Evolutionary conservation across 2,113 vertebrate species (phyloP).

Genomic region (Rhinolophus ferrumequinum): DNA sequence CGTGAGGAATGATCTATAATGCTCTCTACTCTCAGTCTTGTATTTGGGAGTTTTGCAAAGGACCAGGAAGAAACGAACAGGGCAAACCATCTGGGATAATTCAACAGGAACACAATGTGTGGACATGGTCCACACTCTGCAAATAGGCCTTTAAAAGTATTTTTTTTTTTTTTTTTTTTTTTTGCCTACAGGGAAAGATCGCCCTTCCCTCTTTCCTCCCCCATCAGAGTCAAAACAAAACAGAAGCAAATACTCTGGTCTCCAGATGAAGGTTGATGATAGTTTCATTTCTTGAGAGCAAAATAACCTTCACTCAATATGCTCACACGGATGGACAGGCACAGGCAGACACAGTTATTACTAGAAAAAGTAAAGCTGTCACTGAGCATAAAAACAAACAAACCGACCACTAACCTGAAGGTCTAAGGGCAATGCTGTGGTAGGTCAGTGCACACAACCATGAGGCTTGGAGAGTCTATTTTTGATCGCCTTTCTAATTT

Average conservation of each 20-base stretch:
- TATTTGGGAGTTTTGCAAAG: conserved; percentile 57
- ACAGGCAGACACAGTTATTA: background rate
- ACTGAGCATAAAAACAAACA: background rate
- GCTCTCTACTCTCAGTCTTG: background rate
- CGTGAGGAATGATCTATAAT: conserved; percentile 4
- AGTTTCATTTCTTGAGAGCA: conserved; percentile 13
- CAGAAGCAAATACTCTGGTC: background rate
- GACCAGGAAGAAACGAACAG: background rate
- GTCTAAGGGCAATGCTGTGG: background rate
- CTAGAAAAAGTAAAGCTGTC: conserved; percentile 12
- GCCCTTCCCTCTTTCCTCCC: background rate
- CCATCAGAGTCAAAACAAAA: background rate
- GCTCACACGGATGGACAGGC: background rate
- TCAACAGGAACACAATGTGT: background rate
- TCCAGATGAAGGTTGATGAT: conserved; percentile 38
- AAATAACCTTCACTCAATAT: background rate
- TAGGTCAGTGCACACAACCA: background rate
- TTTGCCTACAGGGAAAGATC: background rate
- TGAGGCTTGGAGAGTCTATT: background rate
- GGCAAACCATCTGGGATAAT: background rate
- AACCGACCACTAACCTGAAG: background rate
- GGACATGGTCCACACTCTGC: background rate
- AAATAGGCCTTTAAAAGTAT: background rate
- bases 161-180: background rate
- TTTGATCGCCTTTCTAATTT: conserved; percentile 70